phyloP scores from a whole-genome alignment of 1,140 invertebrate genomes.

The Drosophila repletoides region DNA sequence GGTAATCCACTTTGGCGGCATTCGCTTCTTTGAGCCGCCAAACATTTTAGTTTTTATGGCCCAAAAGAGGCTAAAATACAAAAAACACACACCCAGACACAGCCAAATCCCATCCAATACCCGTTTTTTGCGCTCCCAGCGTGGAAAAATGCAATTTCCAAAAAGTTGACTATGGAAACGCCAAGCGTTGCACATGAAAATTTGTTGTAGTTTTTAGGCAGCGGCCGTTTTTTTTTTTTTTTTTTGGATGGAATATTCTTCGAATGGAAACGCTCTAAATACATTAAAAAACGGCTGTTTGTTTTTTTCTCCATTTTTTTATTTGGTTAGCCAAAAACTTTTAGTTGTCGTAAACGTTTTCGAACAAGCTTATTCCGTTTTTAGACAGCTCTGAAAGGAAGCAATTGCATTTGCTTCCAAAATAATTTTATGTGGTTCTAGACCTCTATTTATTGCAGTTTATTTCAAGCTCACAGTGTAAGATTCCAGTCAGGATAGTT shows the following conservation, averaged over 20 bases:
- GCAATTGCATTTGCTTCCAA: not conserved
- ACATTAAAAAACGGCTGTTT: not conserved
- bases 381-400: constrained; percentile 5
- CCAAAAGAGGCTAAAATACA: constrained; percentile 31
- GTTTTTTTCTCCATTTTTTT: not conserved
- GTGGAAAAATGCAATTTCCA: constrained; percentile 43
- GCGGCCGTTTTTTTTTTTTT: constrained; percentile 5
- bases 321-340: constrained; percentile 15
- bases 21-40: constrained; percentile 41
- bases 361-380: constrained; percentile 17
- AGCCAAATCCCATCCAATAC: not conserved
- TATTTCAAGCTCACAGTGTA: not conserved
- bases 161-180: constrained; percentile 32
- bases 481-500: too few relatives aligned
- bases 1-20: constrained; percentile 45
- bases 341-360: constrained; percentile 35
- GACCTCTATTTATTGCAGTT: too few relatives aligned
- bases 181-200: constrained; percentile 35
- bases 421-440: too few relatives aligned
- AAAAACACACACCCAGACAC: not conserved
- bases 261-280: constrained; percentile 26
- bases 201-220: constrained; percentile 34
- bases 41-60: constrained; percentile 41
- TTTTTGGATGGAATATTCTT: constrained; percentile 12
- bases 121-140: not conserved